Base-by-base conservation (phyloP, 2,113 vertebrate species). In the Lepus timidus region DNA sequence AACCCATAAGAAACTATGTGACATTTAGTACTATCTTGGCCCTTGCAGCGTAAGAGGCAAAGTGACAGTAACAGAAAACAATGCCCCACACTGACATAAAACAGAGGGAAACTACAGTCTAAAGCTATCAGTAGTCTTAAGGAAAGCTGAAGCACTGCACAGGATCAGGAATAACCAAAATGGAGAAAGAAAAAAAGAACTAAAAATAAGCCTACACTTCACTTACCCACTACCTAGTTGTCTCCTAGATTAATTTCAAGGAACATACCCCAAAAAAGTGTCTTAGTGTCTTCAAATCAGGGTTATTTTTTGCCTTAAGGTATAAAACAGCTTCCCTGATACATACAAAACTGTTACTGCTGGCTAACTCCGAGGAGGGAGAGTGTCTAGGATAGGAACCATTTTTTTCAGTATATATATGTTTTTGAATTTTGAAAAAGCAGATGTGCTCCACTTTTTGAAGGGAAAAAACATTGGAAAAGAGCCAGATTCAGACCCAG, bases 1-100 rank as follows among this genome's bases (percentile, higher is more conserved):
- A 92, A 92, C 44, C 49, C 27, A 90, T 27, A 73, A 85, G 33
- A 74, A 93, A 80, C 55, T 94, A 67, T 19, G 29, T 83, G 51
- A 58, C 4, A 74, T 88, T 27, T 85, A 79, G 49, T 88, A n/a
- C 58, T 36, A 92, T 33, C 74, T 22, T 85, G 88, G 27, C 20
- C 12, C 64, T 67, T 58, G 36, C 73, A 44, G 22, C 22, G 33
- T 4, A 91, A 9, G 12, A 67, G 14, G 14, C 68, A 76, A 29
- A 16, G 14, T 71, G 17, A 76, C 29, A 29, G 58, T 51, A 58
- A 44, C 85, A 90, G 22, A 93, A 93, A 36, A 75, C 81, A 75
- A 51, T 58, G 55, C 33, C 4, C 22, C 65, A 44, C 25, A 79
- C 9, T 61, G 31, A 92, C 9, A 73, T 0, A 75, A 90, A 81